phyloP scores from a whole-genome alignment of 2,113 vertebrate species.

The Hippocampus zosterae region DNA sequence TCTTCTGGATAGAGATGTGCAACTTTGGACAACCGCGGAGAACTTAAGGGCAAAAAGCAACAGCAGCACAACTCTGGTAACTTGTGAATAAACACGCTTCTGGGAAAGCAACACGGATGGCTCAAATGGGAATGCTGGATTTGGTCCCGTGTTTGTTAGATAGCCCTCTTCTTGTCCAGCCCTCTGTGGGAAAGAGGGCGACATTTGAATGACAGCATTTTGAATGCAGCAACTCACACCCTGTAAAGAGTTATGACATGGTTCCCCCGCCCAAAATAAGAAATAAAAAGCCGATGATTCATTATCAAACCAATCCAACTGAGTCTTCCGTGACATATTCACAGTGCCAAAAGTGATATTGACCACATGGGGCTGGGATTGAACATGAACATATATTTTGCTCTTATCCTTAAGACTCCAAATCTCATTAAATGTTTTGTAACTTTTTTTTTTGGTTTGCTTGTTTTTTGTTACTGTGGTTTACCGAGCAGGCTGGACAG shows the following conservation, averaged over 20 bases:
- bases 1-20: not conserved
- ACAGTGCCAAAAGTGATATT: conserved; percentile 72
- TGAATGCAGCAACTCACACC: not conserved
- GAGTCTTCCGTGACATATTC: conserved; percentile 38
- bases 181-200: conserved; percentile 34
- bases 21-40: conserved; percentile 1
- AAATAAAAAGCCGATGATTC: conserved; percentile 48
- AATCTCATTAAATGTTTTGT: not conserved
- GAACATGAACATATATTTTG: not conserved
- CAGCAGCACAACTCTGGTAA: not conserved
- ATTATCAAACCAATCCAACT: not conserved
- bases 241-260: conserved; percentile 20
- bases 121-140: conserved; percentile 62
- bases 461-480: conserved; percentile 63
- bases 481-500: conserved; percentile 75
- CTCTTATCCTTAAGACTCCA: not conserved
- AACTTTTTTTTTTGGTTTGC: not conserved
- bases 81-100: conserved; percentile 10
- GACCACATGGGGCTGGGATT: not conserved
- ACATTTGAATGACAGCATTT: not conserved
- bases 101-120: conserved; percentile 41
- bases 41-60: not conserved
- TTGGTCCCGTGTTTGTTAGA: conserved; percentile 67
- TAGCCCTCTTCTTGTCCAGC: conserved; percentile 48
- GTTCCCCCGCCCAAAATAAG: not conserved